Evolutionary conservation across 2,113 vertebrate species (phyloP), one percentile per base, ranked within the genome.

Genomic region (Alectura lathami): DNA sequence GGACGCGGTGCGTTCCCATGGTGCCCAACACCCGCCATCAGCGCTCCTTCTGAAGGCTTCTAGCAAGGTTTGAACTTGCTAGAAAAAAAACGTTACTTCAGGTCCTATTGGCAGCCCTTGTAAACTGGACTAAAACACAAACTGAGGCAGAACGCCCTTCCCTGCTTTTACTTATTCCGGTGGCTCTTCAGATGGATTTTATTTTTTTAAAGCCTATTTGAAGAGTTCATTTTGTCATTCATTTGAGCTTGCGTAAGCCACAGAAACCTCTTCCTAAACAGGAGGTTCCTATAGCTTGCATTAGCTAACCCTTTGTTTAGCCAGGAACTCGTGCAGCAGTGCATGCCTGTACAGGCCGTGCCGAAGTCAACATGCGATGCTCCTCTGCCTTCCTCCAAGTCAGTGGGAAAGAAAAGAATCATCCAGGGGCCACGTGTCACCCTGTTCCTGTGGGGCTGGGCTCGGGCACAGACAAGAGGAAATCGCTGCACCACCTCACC

Each of bases 21-120:
- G 89, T 0, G 62, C 45, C 30, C n/a, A 20, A 36, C 2, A n/a
- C 21, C 78, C 4, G 38, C 0, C 4, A 43, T 6, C 1, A 0
- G 68, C 75, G 1, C 45, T 78, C 74, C 70, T 66, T 8, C 56
- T 0, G 18, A 50, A 57, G 62, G n/a, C 84, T 38, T 13, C 8
- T 0, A 23, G 8, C 4, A 1, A 17, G 26, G 17, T 14, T 50
- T 13, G 73, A 63, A 11, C 0, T 2, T 63, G 32, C 69, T 36
- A 23, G 60, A 82, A 67, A 77, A 32, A 18, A 57, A 86, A 73
- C 1, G 1, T 13, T 13, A 14, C 63, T 5, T 3, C 34, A n/a
- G 27, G 22, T 8, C 76, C 89, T 22, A 45, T 18, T 4, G 89
- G 17, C 66, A 42, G 40, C 0, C 67, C 17, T 6, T 26, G 57